Base-by-base conservation (phyloP, 2,797 vertebrate genomes). In the Myotis findleyi region DNA sequence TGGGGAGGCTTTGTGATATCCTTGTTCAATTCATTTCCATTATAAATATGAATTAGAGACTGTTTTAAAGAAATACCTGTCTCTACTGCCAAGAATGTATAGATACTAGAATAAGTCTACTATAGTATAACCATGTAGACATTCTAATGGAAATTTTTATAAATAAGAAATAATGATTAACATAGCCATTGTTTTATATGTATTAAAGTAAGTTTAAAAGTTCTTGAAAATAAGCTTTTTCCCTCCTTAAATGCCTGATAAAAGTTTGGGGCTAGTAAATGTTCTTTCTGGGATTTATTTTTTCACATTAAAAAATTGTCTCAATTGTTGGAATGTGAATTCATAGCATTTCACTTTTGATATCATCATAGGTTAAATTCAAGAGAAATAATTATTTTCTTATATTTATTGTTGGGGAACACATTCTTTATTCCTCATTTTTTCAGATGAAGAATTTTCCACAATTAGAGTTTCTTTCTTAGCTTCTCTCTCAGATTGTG, bases 241-340 rank as follows among this genome's bases (percentile, higher is more conserved):
- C 20, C 4, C 64, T 80, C 23, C 16, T 83, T 76, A 36, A 94
- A 49, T 8, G 47, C 85, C 16, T 80, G n/a, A 73, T 71, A 77
- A 85, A 71, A 17, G 27, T 36, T 27, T 81, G 66, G 33, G 55
- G 49, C 49, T 68, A 57, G 11, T 66, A 68, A 93, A 20, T 81
- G 7, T 69, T 91, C 9, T 89, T 91, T 69, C 87, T 55, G 17
- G 27, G 5, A 38, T 68, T 71, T 85, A 38, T 68, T 88, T 94
- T 94, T 90, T 79, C 33, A 87, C 18, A 21, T 72, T 83, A 25
- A 55, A 92, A 92, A 55, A n/a, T 10, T 51, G 82, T 90, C 51
- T 89, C 33, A 83, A 30, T 33, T 27, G 38, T 66, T 93, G 41
- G 4, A 55, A 71, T 49, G 21, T 75, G 7, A 82, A 82, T 73